These are phyloP conservation scores for Congeria kusceri DNA, from an alignment of 2,888 invertebrate species.

Conservation along the genomic window DNA sequence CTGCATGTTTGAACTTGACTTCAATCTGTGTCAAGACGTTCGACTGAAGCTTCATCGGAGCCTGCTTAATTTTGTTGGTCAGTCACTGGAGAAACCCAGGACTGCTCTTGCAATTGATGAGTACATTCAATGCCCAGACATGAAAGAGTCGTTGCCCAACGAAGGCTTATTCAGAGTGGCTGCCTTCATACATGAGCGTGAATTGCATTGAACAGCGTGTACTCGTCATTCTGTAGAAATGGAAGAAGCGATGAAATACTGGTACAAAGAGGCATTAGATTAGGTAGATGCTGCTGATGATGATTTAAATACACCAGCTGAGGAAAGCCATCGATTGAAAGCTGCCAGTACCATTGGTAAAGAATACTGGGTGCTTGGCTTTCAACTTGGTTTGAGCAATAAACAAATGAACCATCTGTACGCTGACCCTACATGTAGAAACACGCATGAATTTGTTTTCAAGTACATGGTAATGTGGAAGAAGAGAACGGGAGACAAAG, in stretches of 20 bases:
- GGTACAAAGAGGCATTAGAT: background rate
- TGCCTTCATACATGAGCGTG: background rate
- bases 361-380: background rate
- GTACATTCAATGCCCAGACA: background rate
- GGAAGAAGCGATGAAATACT: background rate
- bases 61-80: too few relatives aligned
- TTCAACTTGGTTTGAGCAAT: background rate
- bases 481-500: background rate
- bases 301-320: background rate
- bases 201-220: background rate
- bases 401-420: background rate
- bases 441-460: too few relatives aligned
- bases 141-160: background rate
- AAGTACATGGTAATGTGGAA: background rate
- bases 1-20: background rate
- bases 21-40: background rate
- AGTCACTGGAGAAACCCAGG: background rate
- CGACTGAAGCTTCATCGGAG: background rate
- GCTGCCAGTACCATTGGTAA: background rate
- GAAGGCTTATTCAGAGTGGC: background rate
- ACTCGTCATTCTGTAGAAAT: background rate
- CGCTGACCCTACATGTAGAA: background rate
- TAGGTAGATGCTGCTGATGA: background rate
- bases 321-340: background rate
- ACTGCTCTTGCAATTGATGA: background rate